A percentile compares a stretch with the other conserved stretches of the same genome.
These are phyloP conservation scores for Hyposmocoma kahamanoa DNA, from an alignment of 1,140 invertebrate genomes.

Conservation along the genomic window DNA sequence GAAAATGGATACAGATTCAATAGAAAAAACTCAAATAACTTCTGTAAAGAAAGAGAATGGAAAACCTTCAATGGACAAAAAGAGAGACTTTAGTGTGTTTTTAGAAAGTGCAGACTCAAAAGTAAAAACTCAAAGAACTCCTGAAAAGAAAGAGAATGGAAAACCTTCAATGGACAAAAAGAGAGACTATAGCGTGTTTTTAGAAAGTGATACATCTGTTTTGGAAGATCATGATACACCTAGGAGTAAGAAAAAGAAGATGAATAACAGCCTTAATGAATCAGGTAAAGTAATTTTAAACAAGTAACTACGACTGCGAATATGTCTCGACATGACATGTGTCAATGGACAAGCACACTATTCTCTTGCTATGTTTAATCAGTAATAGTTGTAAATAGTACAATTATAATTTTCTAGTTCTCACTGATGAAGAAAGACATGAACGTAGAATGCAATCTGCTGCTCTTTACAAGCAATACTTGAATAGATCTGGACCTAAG, in stretches of 20 bases:
- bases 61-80: constrained; percentile 12
- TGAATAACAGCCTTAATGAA: constrained; percentile 51
- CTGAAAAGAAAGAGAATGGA: constrained; percentile 11
- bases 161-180: constrained; percentile 12
- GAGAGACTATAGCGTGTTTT: constrained; percentile 8
- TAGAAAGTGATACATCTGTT: constrained; percentile 3
- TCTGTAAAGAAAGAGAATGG: constrained; percentile 10
- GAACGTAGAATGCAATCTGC: constrained; percentile 78
- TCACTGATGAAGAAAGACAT: constrained; percentile 77
- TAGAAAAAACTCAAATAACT: constrained; percentile 11
- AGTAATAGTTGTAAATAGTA: neutral
- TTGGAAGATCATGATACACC: constrained; percentile 17
- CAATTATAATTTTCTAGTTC: constrained; percentile 30
- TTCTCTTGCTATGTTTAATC: neutral
- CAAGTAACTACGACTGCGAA: too few species aligned
- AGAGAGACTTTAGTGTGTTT: constrained; percentile 10
- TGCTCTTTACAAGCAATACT: constrained; percentile 81
- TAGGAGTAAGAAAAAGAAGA: constrained; percentile 29
- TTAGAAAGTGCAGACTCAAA: neutral
- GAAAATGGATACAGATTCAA: constrained; percentile 1
- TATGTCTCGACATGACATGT: too few species aligned
- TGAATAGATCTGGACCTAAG: constrained; percentile 83
- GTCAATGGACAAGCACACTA: too few species aligned
- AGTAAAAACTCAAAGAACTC: constrained; percentile 12
- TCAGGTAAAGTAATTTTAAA: too few species aligned